Conservation (phyloP, 2,113 vertebrate genomes). For the Phaetusa simplex region DNA sequence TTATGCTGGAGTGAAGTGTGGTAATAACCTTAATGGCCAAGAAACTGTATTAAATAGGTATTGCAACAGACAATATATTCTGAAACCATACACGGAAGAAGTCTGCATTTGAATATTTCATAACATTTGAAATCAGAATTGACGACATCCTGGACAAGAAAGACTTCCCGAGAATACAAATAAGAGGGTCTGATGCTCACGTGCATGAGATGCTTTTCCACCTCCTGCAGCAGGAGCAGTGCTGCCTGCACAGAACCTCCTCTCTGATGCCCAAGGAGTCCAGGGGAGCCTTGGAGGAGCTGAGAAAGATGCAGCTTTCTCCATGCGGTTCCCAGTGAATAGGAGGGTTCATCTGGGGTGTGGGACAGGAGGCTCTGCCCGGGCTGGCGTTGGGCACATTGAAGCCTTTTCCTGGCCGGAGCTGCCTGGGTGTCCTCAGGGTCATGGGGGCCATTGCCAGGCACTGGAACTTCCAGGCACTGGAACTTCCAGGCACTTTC, state of each 20-base stretch:
- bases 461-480: neutral
- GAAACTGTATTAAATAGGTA: neutral
- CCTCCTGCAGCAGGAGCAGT: accelerated
- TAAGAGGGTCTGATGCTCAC: neutral
- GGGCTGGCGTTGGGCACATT: neutral
- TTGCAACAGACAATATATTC: neutral
- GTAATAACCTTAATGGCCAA: neutral
- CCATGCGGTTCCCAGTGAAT: neutral
- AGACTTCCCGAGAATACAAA: neutral
- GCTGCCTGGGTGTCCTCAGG: neutral
- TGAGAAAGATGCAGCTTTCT: neutral
- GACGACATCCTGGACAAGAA: neutral
- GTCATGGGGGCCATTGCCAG: neutral
- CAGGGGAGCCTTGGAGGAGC: neutral
- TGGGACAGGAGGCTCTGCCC: neutral
- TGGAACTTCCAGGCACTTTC: too few relatives aligned
- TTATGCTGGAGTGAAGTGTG: neutral
- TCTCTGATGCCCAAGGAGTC: neutral
- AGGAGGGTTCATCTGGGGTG: accelerated
- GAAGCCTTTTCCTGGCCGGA: neutral
- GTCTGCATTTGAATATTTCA: neutral
- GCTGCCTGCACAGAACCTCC: neutral
- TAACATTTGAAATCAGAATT: neutral
- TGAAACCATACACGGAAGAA: neutral
- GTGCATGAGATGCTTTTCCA: neutral